Evolutionary conservation across 2,113 vertebrate species (phyloP).

Genomic region (Pelecanus crispus): DNA sequence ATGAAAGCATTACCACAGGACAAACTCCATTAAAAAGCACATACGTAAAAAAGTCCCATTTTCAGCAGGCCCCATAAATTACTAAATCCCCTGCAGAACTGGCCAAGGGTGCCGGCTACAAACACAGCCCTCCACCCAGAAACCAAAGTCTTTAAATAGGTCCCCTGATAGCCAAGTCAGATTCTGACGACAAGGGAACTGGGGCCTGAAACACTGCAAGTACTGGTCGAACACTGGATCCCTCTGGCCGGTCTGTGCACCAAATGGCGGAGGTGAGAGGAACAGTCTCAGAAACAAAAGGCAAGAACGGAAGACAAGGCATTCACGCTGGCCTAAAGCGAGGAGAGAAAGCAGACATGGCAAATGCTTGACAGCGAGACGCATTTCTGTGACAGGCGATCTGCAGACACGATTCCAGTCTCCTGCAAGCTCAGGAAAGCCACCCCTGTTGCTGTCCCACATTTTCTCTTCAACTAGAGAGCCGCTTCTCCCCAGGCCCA

Average conservation of each 20-base stretch:
- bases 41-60: background rate
- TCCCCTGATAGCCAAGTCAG: background rate
- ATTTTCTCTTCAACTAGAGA: background rate
- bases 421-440: background rate
- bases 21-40: background rate
- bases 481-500: background rate
- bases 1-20: background rate
- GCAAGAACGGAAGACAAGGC: fast-evolving
- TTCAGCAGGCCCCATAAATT: background rate
- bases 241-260: too few relatives aligned
- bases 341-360: background rate
- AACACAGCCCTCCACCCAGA: background rate
- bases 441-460: background rate
- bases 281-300: background rate
- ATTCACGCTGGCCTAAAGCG: fast-evolving
- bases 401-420: background rate
- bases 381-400: fast-evolving
- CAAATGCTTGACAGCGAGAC: background rate
- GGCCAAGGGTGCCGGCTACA: background rate
- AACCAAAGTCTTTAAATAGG: background rate
- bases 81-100: background rate
- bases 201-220: background rate
- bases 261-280: background rate
- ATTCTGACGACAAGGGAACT: background rate
- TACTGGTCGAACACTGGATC: background rate